These are phyloP conservation scores for Myxocyprinus asiaticus DNA, from an alignment of 2,113 vertebrate genomes.

Conservation along the genomic window DNA sequence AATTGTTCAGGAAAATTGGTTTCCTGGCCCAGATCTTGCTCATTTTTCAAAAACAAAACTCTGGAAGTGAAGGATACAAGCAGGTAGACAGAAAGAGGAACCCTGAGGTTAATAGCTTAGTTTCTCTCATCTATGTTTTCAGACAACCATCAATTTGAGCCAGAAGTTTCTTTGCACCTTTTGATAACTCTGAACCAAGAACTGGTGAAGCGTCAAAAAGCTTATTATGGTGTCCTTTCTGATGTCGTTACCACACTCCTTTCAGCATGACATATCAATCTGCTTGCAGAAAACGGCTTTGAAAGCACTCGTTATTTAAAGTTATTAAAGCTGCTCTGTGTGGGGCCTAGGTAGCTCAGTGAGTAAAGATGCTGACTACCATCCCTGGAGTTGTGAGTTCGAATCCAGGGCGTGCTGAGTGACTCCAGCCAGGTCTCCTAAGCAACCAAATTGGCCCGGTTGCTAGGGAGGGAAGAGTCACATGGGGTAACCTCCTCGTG, in stretches of 20 bases:
- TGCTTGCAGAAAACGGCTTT: background rate
- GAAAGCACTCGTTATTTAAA: background rate
- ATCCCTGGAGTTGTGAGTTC: too few species aligned
- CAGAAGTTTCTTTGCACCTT: conserved; percentile 7
- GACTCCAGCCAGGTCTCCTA: too few species aligned
- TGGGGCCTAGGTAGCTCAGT: too few species aligned
- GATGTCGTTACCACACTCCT: background rate
- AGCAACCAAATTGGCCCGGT: too few species aligned
- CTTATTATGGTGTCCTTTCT: conserved; percentile 20
- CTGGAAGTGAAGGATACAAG: background rate
- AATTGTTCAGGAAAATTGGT: conserved; percentile 29
- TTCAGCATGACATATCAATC: conserved; percentile 14
- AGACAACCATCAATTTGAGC: conserved; percentile 40
- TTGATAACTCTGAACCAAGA: conserved; percentile 9
- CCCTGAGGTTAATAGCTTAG: conserved; percentile 42
- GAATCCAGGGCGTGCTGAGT: too few species aligned
- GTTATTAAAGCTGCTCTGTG: too few species aligned
- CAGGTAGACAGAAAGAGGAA: conserved; percentile 12
- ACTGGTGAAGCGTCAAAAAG: background rate
- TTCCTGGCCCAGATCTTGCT: background rate
- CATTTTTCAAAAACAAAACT: conserved; percentile 27
- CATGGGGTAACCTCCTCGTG: too few species aligned
- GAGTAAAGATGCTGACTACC: too few species aligned
- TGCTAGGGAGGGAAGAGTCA: too few species aligned
- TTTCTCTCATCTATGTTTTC: conserved; percentile 5